Evolutionary conservation across 2,797 vertebrate species (phyloP), one percentile per base, ranked within the genome.

Genomic region (Craterocephalus amniculus): DNA sequence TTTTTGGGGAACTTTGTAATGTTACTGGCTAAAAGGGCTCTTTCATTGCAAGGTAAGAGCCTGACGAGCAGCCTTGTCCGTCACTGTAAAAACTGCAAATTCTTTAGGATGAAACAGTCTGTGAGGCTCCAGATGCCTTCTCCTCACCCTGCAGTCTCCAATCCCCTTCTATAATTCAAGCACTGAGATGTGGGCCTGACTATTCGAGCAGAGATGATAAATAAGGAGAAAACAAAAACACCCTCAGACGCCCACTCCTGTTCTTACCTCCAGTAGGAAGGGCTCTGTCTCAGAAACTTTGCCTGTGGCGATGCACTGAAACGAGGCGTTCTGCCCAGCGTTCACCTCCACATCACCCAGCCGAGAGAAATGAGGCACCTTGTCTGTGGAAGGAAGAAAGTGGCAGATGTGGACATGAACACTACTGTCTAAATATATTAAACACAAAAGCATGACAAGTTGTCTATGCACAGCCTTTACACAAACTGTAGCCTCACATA

Each of bases 311-410:
- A 97, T 96, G 1, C 98, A 99, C 85, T 97, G 97, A 88, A 99
- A 99, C 14, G 96, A 96, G 70, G 96, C 97, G 0, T 99, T 99
- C 83, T 99, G 97, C 59, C 96, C 98, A 0, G 97, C 97, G 0
- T 99, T 99, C 83, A 99, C 96, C 92, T 99, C 98, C 89, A 98
- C 97, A 0, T 99, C 97, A 0, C 96, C 97, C 64, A 99, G 94
- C 74, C 97, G 95, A 65, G 96, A 98, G 89, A 99, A 99, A 83
- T 99, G 97, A 0, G 98, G 97, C 0, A 97, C 96, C 92, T 98
- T 99, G 16, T 97, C 98, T 99, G 78, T 71, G 73, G 70, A 67
- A 68, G 74, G 75, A 79, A 54, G 32, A 85, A 72, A 67, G 38
- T 36, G 22, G 54, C 72, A 76, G 79, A 80, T 67, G 72, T 83